Evolutionary conservation across 2,113 vertebrate genomes (phyloP), one percentile per base, ranked within the genome.

Genomic region (Kryptolebias marmoratus): DNA sequence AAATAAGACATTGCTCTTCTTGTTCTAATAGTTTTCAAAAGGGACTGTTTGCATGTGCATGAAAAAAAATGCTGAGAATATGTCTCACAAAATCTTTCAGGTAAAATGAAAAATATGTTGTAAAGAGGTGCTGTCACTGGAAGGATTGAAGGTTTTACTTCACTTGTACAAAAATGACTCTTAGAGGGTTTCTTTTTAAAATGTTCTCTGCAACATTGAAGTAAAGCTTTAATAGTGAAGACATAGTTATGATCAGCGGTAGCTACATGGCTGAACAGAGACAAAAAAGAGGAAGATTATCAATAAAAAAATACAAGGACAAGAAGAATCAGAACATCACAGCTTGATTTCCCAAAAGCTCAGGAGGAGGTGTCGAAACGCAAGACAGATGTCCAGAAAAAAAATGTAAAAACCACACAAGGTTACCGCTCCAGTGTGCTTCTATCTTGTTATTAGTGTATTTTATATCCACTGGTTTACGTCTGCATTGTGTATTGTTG

Each of bases 331-430:
- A 56, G 16, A 32, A 76, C 64, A 67, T 42, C 39, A 61, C 45
- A 50, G 50, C 52, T 66, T 61, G 66, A 77, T 82, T 80, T 72
- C 60, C 64, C 71, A 11, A 16, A 30, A 81, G 70, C 18, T 56
- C 3, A 31, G 31, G 18, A 28, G 50, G 27, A 57, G 56, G 78
- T 18, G n/a, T 27, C 36, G 42, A 60, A 76, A 76, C 52, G 57
- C 52, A 6, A 58, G 32, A 53, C 68, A 52, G 49, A 75, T 18
- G n/a, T 62, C 57, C 10, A 42, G 27, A 64, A 61, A 72, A 30
- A 52, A 44, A 70, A 48, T 28, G 47, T 11, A 67, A 39, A 59
- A 64, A 31, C 1, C 28, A 27, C 36, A 22, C 11, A 64, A 78
- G 68, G 67, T 65, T 66, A 39, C 32, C 1, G 55, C 61, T 63